Evolutionary conservation across 2,888 invertebrate genomes (phyloP).

Genomic region (Aporophyla nigra): DNA sequence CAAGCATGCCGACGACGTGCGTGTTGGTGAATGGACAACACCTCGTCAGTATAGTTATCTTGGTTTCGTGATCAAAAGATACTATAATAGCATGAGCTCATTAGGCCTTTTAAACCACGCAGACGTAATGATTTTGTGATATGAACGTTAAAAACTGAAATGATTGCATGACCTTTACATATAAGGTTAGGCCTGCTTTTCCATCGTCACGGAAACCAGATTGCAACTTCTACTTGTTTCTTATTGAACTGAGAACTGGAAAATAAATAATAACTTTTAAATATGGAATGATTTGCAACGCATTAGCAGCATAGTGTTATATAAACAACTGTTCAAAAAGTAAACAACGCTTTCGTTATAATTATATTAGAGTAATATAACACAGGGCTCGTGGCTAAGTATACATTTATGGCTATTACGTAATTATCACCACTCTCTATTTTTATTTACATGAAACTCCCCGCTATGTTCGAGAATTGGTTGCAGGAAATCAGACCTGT

Average conservation of each 20-base stretch:
- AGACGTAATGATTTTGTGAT: neutral
- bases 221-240: conserved; percentile 10
- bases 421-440: neutral
- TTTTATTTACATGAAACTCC: neutral
- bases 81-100: neutral
- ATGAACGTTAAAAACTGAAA: neutral
- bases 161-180: neutral
- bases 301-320: conserved; percentile 50
- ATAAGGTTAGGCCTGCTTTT: neutral
- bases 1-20: neutral
- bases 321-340: conserved; percentile 44
- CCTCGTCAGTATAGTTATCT: neutral
- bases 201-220: neutral
- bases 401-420: neutral
- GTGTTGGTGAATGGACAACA: neutral
- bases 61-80: neutral
- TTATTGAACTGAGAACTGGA: conserved; percentile 23
- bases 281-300: conserved; percentile 40
- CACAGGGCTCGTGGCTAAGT: conserved; percentile 32
- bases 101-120: neutral
- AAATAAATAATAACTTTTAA: conserved; percentile 51
- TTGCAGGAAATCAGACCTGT: neutral
- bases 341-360: conserved; percentile 49
- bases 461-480: neutral
- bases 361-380: conserved; percentile 39